Conservation (phyloP, 2,888 invertebrate species). For the Molanna angustata region DNA sequence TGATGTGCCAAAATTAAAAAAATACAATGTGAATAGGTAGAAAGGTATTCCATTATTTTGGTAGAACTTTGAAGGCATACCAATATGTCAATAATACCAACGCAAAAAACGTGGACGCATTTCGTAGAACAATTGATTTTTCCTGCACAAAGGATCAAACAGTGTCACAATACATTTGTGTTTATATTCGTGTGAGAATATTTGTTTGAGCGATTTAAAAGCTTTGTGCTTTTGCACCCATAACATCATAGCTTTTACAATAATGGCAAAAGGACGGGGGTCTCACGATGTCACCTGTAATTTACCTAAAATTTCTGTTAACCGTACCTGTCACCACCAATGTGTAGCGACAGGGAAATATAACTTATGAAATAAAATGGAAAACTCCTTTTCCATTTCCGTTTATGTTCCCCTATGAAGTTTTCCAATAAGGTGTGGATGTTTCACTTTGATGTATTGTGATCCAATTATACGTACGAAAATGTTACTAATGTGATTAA, state of each 20-base stretch:
- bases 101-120: too few species aligned
- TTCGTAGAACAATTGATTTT: conserved; percentile 5
- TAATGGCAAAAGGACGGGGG: conserved; percentile 23
- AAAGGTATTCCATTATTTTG: too few species aligned
- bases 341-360: conserved; percentile 12
- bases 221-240: conserved; percentile 24
- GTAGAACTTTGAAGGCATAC: too few species aligned
- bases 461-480: conserved; percentile 16
- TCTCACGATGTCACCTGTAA: conserved; percentile 30
- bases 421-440: conserved; percentile 2
- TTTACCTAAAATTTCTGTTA: conserved; percentile 26
- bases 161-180: conserved; percentile 17
- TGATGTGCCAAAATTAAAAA: too few species aligned
- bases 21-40: too few species aligned
- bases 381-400: conserved; percentile 10
- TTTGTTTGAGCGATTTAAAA: conserved; percentile 28
- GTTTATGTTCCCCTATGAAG: conserved; percentile 13
- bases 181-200: conserved; percentile 17
- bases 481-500: conserved; percentile 26
- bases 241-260: conserved; percentile 20
- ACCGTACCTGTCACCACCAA: conserved; percentile 29
- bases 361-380: conserved; percentile 13
- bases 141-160: conserved; percentile 14
- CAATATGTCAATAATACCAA: too few species aligned
- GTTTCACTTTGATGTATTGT: conserved; percentile 21